Evolutionary conservation across 2,888 invertebrate genomes (phyloP), one percentile per base, ranked within the genome.

Genomic region (Spodoptera littoralis): DNA sequence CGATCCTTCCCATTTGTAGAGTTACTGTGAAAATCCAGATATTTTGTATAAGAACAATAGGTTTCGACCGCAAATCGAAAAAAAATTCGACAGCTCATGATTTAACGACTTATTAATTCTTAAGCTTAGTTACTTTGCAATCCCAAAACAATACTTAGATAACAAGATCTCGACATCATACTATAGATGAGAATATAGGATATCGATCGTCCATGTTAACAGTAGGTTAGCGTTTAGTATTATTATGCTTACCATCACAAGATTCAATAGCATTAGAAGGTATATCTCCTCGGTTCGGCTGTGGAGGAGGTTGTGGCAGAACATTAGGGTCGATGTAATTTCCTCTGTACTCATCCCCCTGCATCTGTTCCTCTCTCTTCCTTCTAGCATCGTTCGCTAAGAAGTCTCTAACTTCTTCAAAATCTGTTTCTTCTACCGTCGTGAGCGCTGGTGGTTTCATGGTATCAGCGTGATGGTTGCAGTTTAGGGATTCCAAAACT

Each of bases 401-500:
- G 52, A 90, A 92, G 52, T 92, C 92, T 77, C 86, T 88, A 0
- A 93, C 91, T 76, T 94, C 93, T 45, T 90, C 89, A 5, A 89
- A 88, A 43, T 94, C 93, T 12, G 84, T 82, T 46, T 89, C 89
- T 58, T 85, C 88, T 0, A 88, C 87, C 8, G 86, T 85, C 9
- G 89, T 76, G 1, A 89, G 75, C 0, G 89, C 82, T 9, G 90
- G 92, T 49, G 88, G 88, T 66, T 76, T 84, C 3, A 89, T 71
- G 0, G 81, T 75, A 69, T 85, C 80, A 60, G 87, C 80, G 63
- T 88, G 80, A 45, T 71, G 52, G 58, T 84, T 92, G 73, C 96
- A 96, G 65, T 90, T 93, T 49, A 95, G 88, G 22, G 95, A 90
- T 50, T 94, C 93, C 41, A 96, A 79, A 0, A 95, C 95, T 47